Base-by-base conservation (phyloP, 2,113 vertebrate genomes). In the Oceanites oceanicus region DNA sequence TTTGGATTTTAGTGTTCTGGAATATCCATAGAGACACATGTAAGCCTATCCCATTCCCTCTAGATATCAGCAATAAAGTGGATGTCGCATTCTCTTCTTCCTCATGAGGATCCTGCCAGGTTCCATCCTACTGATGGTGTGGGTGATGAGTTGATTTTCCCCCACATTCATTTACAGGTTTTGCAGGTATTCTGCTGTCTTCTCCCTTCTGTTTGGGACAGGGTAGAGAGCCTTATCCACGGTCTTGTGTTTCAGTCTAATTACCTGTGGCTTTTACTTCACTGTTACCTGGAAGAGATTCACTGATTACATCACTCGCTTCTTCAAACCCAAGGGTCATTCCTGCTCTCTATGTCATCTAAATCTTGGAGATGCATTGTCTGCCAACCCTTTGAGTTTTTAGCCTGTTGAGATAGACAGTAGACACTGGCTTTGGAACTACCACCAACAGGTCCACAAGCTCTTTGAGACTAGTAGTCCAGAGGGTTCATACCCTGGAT, bases 401-500 rank as follows among this genome's bases (percentile, higher is more conserved):
- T 22, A 73, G 19, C 26, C 13, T 92, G 5, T 70, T 88, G 34
- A 66, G 40, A 40, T 21, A 53, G 40, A 15, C 36, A 66, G 5
- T 52, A 32, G 6, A 34, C 8, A 2, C 27, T 75, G 53, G 15
- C 16, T 82, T 66, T 45, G n/a, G 30, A 77, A 8, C 36, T 49
- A 7, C 13, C 27, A 4, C n/a, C 1, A 2, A 2, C 11, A 63
- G n/a, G 16, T 53, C n/a, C 10, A 21, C 1, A 6, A 22, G 29
- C 8, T 25, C 12, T 81, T 66, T 71, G 44, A 45, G n/a, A 50
- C 8, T 4, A 10, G 9, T n/a, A 12, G 26, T 38, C 2, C 12
- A 65, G 53, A 30, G 32, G 7, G 8, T 49, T 77, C 22, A 5
- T 34, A 38, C 4, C 26, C 22, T 74, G 26, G 25, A 7, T 55